phyloP scores from a whole-genome alignment of 1,140 invertebrate genomes.

The Diuraphis noxia region DNA sequence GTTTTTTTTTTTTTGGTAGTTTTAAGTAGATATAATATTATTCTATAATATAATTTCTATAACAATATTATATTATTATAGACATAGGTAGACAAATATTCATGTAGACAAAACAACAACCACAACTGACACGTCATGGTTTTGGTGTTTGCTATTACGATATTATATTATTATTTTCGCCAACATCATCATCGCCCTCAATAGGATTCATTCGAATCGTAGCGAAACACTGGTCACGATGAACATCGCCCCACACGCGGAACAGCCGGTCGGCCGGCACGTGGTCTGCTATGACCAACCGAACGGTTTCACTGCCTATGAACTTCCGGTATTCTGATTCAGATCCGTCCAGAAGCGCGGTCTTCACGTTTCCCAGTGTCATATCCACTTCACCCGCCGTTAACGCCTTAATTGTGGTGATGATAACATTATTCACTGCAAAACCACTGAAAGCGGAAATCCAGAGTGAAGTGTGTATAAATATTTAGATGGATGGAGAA shows the following conservation, averaged over 20 bases:
- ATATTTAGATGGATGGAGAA: not conserved
- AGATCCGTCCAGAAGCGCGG: conserved; percentile 1
- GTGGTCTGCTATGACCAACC: not conserved
- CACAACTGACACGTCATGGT: not conserved
- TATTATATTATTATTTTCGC: not conserved
- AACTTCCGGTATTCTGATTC: not conserved
- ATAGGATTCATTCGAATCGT: not conserved
- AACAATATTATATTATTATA: no score
- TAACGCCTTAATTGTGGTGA: not conserved
- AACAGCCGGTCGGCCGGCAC: not conserved
- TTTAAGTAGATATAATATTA: not conserved
- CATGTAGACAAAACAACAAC: not conserved
- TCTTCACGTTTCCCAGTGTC: not conserved
- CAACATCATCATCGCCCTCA: not conserved
- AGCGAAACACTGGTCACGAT: not conserved
- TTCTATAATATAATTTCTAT: no score
- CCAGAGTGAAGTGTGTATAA: not conserved
- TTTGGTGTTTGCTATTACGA: not conserved
- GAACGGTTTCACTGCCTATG: not conserved
- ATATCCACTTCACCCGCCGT: not conserved
- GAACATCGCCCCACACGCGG: not conserved
- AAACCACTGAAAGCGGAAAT: not conserved
- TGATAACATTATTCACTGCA: not conserved
- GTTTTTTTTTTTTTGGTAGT: not conserved
- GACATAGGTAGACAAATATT: not conserved